Conservation (phyloP, 2,113 vertebrate genomes). For the Pithys albifrons region DNA sequence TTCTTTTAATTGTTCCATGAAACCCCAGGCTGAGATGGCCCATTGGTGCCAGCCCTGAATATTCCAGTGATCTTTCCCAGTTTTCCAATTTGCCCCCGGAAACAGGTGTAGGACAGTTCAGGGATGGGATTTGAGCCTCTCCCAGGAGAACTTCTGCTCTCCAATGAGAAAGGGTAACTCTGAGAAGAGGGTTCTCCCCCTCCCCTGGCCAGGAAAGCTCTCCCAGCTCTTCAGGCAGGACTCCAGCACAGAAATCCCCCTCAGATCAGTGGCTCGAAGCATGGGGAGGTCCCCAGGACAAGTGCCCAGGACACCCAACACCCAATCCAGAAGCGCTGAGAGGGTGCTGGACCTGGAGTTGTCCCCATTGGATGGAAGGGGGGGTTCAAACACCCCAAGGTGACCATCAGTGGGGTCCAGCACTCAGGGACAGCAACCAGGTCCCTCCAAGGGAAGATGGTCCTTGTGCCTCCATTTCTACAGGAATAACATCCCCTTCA, state of each 20-base stretch:
- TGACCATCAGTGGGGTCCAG: not conserved
- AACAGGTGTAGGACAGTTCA: not conserved
- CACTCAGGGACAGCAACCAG: not conserved
- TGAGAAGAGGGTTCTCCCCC: not conserved
- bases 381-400: not conserved
- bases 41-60: not conserved
- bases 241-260: not conserved
- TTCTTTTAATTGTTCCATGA: rapidly evolving
- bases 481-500: not conserved
- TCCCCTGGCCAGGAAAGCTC: not conserved
- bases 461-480: not conserved
- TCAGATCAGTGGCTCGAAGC: rapidly evolving
- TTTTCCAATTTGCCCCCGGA: not conserved
- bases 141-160: not conserved
- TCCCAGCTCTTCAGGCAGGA: not conserved
- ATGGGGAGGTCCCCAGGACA: not conserved
- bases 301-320: not conserved
- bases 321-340: not conserved
- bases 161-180: not conserved
- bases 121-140: not conserved
- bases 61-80: not conserved
- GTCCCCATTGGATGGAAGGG: not conserved
- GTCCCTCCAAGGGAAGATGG: not conserved
- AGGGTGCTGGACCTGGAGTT: not conserved
- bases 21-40: not conserved